Evolutionary conservation across 2,888 invertebrate species (phyloP), one percentile per base, ranked within the genome.

Genomic region (Opisthograptis luteolata): DNA sequence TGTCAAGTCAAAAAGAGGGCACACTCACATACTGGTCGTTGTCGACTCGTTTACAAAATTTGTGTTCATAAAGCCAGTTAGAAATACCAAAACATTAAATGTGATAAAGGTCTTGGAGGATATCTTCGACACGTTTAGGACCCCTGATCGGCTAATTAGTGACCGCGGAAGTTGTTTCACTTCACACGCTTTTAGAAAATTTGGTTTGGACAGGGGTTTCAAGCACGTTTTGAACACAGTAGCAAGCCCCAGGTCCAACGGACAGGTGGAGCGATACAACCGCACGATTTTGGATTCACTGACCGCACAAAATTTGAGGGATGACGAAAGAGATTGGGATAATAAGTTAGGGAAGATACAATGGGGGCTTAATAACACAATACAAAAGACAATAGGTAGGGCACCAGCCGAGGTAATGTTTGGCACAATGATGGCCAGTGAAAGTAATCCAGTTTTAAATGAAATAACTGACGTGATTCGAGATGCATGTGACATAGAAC

Each of bases 11-110:
- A n/a, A n/a, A n/a, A n/a, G n/a, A 67, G 43, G 60, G n/a, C 55
- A 66, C 28, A 63, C 54, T 25, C 70, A 73, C 34, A 36, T 74
- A 6, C 52, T 75, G 3, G 69, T 75, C 0, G 37, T 52, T 0
- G 68, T 48, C 7, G 48, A 48, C 13, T 14, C 48, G 1, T 48
- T 48, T 19, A 48, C 48, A 8, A 48, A 48, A 53, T 77, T 71
- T 60, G 52, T 66, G 3, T 71, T 71, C 43, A 46, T 71, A 6
- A 62, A 55, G 24, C 58, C 72, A 10, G 56, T 63, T 7, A 34
- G 32, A 43, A 53, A 57, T 36, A 60, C 58, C 3, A 55, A 57
- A 46, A 58, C 47, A 47, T 24, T 36, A 13, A 14, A 47, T 4
- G 55, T 56, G 0, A 52, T 59, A 3, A 62, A 52, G 24, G 62